phyloP scores from a whole-genome alignment of 2,888 invertebrate species.

The Spisula solida region DNA sequence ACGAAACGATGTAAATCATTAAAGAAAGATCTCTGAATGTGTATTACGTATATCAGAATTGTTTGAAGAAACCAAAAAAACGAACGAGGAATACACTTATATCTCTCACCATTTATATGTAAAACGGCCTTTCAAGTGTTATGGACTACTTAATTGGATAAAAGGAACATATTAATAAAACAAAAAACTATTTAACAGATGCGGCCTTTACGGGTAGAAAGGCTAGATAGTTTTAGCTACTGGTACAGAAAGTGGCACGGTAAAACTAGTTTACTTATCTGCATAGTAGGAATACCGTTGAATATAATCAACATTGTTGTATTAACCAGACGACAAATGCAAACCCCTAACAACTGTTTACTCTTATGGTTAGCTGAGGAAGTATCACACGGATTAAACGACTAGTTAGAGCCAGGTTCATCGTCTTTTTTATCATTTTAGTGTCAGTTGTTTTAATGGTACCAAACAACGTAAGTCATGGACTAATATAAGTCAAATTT shows the following conservation, averaged over 20 bases:
- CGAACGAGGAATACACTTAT: too few relatives aligned
- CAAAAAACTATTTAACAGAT: not conserved
- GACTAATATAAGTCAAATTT: constrained; percentile 88
- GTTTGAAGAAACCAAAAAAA: too few relatives aligned
- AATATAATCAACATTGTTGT: constrained; percentile 95
- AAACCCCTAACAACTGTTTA: constrained; percentile 95
- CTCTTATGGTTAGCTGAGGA: constrained; percentile 93
- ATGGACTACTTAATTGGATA: too few relatives aligned
- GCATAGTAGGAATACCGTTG: constrained; percentile 95
- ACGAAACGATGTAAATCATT: too few relatives aligned
- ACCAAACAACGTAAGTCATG: constrained; percentile 94
- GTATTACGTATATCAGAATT: too few relatives aligned
- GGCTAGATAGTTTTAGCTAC: constrained; percentile 64
- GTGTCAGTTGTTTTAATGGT: constrained; percentile 94
- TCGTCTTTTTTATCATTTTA: constrained; percentile 94
- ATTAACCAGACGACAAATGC: constrained; percentile 94
- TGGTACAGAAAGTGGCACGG: constrained; percentile 91
- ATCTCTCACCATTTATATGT: too few relatives aligned
- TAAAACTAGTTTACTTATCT: constrained; percentile 94
- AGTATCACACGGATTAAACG: constrained; percentile 87
- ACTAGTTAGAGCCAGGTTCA: constrained; percentile 91
- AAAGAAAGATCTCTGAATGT: too few relatives aligned
- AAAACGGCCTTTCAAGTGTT: too few relatives aligned
- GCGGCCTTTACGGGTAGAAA: constrained; percentile 33
- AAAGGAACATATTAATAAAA: not conserved